phyloP scores from a whole-genome alignment of 2,888 invertebrate species.

The Zaprionus obscuricornis region DNA sequence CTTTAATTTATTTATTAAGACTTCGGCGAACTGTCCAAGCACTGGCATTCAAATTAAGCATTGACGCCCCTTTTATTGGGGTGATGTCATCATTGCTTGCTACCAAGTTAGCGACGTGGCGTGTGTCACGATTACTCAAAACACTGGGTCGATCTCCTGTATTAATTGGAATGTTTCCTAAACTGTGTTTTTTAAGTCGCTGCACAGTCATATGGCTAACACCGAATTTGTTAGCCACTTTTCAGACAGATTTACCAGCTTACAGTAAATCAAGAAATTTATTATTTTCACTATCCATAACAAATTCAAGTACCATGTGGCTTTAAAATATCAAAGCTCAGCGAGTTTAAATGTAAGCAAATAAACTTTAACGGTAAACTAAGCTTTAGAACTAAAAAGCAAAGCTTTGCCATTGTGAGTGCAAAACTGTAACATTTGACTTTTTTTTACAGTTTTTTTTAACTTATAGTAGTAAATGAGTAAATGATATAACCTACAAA shows the following conservation, averaged over 20 bases:
- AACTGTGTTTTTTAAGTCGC: constrained; percentile 3
- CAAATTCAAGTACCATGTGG: too few species aligned
- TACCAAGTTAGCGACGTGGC: constrained; percentile 9
- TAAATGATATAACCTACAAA: neutral
- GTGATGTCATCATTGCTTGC: neutral
- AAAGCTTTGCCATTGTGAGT: too few species aligned
- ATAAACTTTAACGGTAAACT: too few species aligned
- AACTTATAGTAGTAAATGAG: neutral
- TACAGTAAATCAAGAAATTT: neutral
- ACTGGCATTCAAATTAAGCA: neutral
- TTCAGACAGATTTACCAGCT: neutral
- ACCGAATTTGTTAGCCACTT: neutral
- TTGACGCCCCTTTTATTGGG: neutral
- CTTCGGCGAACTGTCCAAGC: too few species aligned
- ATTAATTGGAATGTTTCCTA: constrained; percentile 1
- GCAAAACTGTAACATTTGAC: constrained; percentile 6
- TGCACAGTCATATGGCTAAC: neutral
- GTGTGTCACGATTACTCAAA: constrained; percentile 6
- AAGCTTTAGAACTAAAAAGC: too few species aligned
- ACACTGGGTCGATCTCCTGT: constrained; percentile 4
- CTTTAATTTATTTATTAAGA: too few species aligned
- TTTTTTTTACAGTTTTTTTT: neutral
- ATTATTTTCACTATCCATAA: neutral
- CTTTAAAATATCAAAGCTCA: too few species aligned
- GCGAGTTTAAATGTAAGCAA: too few species aligned